Conservation (phyloP, 2,888 invertebrate genomes). For the Mimumesa dahlbomi region DNA sequence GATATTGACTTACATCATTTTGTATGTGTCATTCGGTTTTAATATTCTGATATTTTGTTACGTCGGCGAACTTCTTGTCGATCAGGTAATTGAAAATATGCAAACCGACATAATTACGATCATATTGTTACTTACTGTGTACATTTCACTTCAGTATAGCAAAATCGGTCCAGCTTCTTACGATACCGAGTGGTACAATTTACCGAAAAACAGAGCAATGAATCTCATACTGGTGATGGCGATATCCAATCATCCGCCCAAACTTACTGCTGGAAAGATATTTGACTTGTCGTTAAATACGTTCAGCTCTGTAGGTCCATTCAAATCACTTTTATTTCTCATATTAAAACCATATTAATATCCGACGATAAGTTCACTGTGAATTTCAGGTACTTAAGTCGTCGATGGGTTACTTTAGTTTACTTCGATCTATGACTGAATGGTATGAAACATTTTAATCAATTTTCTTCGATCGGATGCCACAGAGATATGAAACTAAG, state of each 20-base stretch:
- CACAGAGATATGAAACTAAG: too few species aligned
- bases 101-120: too few species aligned
- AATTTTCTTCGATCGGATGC: too few species aligned
- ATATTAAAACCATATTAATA: too few species aligned
- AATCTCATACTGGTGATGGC: slow-evolving; percentile 59
- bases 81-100: slow-evolving; percentile 53
- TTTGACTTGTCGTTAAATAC: slow-evolving; percentile 61
- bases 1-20: slow-evolving; percentile 42
- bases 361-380: too few species aligned
- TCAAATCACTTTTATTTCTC: too few species aligned
- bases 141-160: slow-evolving; percentile 49
- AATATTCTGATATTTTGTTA: slow-evolving; percentile 60
- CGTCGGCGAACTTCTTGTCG: slow-evolving; percentile 63
- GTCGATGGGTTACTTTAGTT: slow-evolving; percentile 55
- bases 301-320: slow-evolving; percentile 48
- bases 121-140: too few species aligned
- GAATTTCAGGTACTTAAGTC: slow-evolving; percentile 49
- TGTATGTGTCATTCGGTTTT: slow-evolving; percentile 45
- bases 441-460: too few species aligned
- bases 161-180: slow-evolving; percentile 50
- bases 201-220: slow-evolving; percentile 39
- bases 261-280: slow-evolving; percentile 69
- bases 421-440: slow-evolving; percentile 46
- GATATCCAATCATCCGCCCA: slow-evolving; percentile 59
- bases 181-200: slow-evolving; percentile 55